Evolutionary conservation across 2,113 vertebrate genomes (phyloP).

Genomic region (Misgurnus mizolepis): DNA sequence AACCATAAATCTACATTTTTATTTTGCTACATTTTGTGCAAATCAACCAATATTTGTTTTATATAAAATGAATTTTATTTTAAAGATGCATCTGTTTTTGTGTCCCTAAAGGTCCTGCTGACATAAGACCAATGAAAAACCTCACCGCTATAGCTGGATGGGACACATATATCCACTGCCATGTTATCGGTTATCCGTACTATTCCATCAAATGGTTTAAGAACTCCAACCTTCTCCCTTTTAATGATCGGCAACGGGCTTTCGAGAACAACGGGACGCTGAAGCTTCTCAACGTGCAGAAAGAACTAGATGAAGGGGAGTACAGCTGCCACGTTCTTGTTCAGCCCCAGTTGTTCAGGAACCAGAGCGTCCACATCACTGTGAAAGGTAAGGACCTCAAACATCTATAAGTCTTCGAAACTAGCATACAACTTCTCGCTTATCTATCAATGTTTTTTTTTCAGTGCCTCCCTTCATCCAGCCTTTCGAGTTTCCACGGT

Average conservation of each 20-base stretch:
- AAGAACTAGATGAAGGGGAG: slow-evolving; percentile 89
- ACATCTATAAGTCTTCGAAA: slow-evolving; percentile 51
- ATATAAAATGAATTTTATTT: not conserved
- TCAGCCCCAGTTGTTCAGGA: slow-evolving; percentile 81
- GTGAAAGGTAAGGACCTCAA: slow-evolving; percentile 83
- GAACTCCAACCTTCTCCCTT: slow-evolving; percentile 95
- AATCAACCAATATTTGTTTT: slow-evolving; percentile 1
- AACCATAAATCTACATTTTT: slow-evolving; percentile 6
- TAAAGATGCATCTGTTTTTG: slow-evolving; percentile 26
- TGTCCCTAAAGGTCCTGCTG: slow-evolving; percentile 83
- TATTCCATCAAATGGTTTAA: slow-evolving; percentile 99
- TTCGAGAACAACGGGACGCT: slow-evolving; percentile 97
- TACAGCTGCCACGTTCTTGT: slow-evolving; percentile 96
- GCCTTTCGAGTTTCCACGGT: slow-evolving; percentile 94
- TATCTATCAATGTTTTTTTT: slow-evolving; percentile 4
- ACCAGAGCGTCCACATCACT: slow-evolving; percentile 90
- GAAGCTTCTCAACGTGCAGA: slow-evolving; percentile 95
- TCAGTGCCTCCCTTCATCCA: slow-evolving; percentile 96
- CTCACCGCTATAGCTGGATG: slow-evolving; percentile 95
- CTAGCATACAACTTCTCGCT: no score
- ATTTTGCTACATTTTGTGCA: slow-evolving; percentile 37
- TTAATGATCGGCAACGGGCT: slow-evolving; percentile 95
- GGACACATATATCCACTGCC: slow-evolving; percentile 96
- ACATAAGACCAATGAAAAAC: slow-evolving; percentile 97
- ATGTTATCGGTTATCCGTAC: slow-evolving; percentile 96